These are phyloP conservation scores for Anniella stebbinsi DNA, from an alignment of 2,797 vertebrate species.

Conservation along the genomic window DNA sequence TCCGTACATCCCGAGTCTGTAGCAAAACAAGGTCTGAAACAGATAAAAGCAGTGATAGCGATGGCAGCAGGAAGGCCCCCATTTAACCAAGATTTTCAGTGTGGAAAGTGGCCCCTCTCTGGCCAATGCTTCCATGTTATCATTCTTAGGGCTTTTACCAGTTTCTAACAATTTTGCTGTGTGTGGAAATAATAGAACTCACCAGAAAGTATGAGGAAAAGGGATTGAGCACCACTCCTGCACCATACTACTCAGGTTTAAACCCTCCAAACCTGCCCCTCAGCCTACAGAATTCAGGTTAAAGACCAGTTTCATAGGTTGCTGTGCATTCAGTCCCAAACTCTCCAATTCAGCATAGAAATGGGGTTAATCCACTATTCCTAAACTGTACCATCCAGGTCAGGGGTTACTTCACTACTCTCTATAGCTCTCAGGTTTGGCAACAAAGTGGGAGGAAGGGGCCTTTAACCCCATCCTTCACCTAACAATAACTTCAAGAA, in stretches of 20 bases:
- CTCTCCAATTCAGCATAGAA: too few species aligned
- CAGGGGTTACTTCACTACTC: background rate
- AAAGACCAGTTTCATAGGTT: too few species aligned
- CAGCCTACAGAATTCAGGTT: too few species aligned
- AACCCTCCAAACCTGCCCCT: too few species aligned
- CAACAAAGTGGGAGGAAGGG: too few species aligned
- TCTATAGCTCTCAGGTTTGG: background rate
- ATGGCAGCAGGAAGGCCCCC: background rate
- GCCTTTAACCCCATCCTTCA: too few species aligned
- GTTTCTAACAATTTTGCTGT: background rate
- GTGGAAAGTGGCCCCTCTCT: too few species aligned
- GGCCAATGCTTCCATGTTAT: background rate
- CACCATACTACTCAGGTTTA: too few species aligned
- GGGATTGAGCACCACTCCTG: background rate
- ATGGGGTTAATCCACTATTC: too few species aligned
- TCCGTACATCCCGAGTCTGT: background rate
- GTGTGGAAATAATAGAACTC: background rate
- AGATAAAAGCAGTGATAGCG: background rate
- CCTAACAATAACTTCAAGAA: too few species aligned
- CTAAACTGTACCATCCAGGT: too few species aligned
- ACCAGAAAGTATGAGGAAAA: background rate
- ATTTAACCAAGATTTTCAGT: background rate
- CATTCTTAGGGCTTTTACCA: background rate
- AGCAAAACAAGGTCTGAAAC: background rate
- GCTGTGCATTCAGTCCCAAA: too few species aligned